Percentiles rank a stretch among this genome's conserved stretches.
These are phyloP conservation scores for Chironomus tentans DNA, from an alignment of 2,888 invertebrate species.

Conservation along the genomic window DNA sequence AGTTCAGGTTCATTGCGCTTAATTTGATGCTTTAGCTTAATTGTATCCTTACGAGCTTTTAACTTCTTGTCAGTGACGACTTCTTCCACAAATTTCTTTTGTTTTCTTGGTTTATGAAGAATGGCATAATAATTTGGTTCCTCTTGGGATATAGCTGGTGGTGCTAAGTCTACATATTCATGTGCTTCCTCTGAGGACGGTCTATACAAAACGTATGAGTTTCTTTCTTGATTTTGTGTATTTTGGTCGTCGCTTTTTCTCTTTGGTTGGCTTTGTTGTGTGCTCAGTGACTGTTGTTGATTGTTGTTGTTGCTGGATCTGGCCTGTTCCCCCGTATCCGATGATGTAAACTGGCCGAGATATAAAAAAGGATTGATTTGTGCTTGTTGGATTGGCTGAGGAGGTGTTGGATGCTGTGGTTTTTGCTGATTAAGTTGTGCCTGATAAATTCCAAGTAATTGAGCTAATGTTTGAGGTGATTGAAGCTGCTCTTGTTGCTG, in stretches of 20 bases:
- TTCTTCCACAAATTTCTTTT: slow-evolving; percentile 36
- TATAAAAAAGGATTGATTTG: not conserved
- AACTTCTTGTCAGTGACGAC: not conserved
- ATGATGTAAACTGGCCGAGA: not conserved
- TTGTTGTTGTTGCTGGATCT: not conserved
- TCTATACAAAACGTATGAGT: not conserved
- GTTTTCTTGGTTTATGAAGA: slow-evolving; percentile 36
- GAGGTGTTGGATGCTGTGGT: not conserved
- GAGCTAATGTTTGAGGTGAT: not conserved
- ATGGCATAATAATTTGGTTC: slow-evolving; percentile 35
- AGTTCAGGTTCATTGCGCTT: not conserved
- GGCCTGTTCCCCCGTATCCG: not conserved
- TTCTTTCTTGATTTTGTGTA: not conserved
- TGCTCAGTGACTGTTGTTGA: not conserved
- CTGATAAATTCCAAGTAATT: not conserved
- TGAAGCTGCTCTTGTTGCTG: not conserved
- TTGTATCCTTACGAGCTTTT: not conserved
- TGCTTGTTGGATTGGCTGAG: no score
- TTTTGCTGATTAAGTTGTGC: not conserved
- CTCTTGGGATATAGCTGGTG: slow-evolving; percentile 2
- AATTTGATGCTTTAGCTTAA: no score
- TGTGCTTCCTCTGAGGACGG: not conserved
- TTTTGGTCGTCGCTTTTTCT: not conserved
- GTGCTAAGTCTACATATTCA: slow-evolving; percentile 4
- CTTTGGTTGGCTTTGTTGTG: not conserved